phyloP scores from a whole-genome alignment of 2,797 vertebrate species.

The Myotis vivesi region DNA sequence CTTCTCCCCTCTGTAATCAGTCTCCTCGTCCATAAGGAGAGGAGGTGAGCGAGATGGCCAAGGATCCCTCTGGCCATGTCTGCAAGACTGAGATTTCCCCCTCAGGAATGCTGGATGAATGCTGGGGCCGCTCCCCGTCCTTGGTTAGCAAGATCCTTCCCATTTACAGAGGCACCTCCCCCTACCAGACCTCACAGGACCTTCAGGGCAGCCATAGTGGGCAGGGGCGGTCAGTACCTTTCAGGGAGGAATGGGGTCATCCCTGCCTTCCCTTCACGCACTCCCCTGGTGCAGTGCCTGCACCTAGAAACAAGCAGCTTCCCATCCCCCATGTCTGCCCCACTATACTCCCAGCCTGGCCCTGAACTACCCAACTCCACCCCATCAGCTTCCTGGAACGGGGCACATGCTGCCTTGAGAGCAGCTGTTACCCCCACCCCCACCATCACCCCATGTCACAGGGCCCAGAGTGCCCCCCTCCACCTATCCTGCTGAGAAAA shows the following conservation, averaged over 20 bases:
- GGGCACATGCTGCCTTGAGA: neutral
- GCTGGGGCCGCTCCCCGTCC: neutral
- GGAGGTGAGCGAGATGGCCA: neutral
- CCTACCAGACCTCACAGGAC: neutral
- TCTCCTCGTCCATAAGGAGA: neutral
- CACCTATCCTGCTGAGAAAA: neutral
- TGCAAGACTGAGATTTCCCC: neutral
- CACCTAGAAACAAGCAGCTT: neutral
- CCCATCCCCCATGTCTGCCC: neutral
- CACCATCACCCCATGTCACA: conserved; percentile 21
- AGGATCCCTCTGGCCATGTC: neutral
- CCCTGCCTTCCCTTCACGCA: neutral
- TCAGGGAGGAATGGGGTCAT: neutral
- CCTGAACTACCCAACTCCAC: neutral
- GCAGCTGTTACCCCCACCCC: neutral
- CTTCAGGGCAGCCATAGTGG: neutral
- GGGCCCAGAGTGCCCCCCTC: neutral
- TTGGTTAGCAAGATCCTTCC: neutral
- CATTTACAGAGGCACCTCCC: neutral
- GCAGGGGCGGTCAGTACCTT: neutral
- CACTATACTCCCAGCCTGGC: neutral
- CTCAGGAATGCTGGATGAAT: neutral
- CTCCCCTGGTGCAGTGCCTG: neutral
- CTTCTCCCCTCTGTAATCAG: neutral
- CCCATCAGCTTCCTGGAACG: conserved; percentile 32